Evolutionary conservation across 2,797 vertebrate species (phyloP).

Genomic region (Sebastolobus altivelis): DNA sequence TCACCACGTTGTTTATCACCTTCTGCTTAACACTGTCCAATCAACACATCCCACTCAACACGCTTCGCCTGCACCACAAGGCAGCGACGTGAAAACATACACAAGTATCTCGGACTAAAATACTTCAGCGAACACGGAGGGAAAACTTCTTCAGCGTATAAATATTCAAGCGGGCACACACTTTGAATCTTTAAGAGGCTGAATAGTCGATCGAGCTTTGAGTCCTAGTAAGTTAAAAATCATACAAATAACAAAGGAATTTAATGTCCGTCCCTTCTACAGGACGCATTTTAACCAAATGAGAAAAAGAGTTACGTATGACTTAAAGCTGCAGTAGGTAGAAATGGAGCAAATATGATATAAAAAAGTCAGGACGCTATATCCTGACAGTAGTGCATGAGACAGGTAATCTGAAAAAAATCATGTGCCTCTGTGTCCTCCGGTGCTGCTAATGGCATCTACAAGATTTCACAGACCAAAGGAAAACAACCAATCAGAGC

Average conservation of each 20-base stretch:
- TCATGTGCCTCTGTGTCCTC: too few relatives aligned
- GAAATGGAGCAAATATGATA: too few relatives aligned
- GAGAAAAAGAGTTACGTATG: neutral
- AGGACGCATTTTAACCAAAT: neutral
- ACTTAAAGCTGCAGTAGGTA: too few relatives aligned
- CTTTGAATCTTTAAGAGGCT: conserved; percentile 9
- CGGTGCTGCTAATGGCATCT: too few relatives aligned
- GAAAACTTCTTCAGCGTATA: neutral
- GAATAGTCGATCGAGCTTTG: neutral
- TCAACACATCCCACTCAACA: conserved; percentile 72
- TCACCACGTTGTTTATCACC: conserved; percentile 40
- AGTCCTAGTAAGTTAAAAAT: neutral
- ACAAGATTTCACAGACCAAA: too few relatives aligned
- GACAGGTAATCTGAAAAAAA: too few relatives aligned
- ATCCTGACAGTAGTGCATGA: too few relatives aligned
- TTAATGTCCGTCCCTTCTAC: neutral
- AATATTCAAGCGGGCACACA: neutral
- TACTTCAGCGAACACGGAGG: neutral
- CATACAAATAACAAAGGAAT: neutral
- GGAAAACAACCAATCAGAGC: too few relatives aligned
- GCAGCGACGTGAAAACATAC: conserved; percentile 31
- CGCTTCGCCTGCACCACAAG: conserved; percentile 20
- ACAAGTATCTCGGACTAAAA: conserved; percentile 14
- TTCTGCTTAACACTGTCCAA: conserved; percentile 60
- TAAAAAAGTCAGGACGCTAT: too few relatives aligned